A percentile compares a stretch with the other conserved stretches of the same genome.
Conservation (phyloP, 92 coral and sea anemone species). For the Diadumene lineata region DNA sequence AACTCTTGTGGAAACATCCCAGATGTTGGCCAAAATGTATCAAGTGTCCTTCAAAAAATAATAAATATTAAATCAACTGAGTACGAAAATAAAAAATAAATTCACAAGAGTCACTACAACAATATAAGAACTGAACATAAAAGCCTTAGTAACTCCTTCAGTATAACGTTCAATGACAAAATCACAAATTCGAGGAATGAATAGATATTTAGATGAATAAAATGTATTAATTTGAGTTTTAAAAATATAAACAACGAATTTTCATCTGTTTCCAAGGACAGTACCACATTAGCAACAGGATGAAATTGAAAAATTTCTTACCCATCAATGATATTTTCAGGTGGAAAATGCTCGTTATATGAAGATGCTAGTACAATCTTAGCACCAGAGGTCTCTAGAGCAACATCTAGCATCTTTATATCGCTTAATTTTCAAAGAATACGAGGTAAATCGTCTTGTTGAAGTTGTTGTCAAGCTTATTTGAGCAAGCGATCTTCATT, state of each 20-base stretch:
- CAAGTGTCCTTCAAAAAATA: conserved; percentile 63
- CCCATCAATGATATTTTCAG: conserved; percentile 98
- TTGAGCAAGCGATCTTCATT: neutral
- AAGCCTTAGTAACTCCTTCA: too few relatives aligned
- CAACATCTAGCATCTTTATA: conserved; percentile 81
- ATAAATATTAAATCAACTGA: too few relatives aligned
- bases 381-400: conserved; percentile 86
- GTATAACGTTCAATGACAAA: too few relatives aligned
- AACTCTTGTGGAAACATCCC: conserved; percentile 91
- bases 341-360: conserved; percentile 83
- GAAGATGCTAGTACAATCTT: conserved; percentile 80
- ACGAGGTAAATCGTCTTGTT: neutral
- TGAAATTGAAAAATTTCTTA: conserved; percentile 12
- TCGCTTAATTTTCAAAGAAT: neutral
- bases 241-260: neutral
- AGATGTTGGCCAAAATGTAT: conserved; percentile 95
- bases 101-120: neutral
- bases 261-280: conserved; percentile 20
- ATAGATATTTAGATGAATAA: too few relatives aligned
- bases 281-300: conserved; percentile 1
- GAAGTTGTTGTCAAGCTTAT: neutral
- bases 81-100: neutral
- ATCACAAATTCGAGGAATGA: too few relatives aligned
- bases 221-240: too few relatives aligned
- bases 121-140: too few relatives aligned